phyloP scores from a whole-genome alignment of 92 coral and sea anemone genomes.

The Phenganax marumi region DNA sequence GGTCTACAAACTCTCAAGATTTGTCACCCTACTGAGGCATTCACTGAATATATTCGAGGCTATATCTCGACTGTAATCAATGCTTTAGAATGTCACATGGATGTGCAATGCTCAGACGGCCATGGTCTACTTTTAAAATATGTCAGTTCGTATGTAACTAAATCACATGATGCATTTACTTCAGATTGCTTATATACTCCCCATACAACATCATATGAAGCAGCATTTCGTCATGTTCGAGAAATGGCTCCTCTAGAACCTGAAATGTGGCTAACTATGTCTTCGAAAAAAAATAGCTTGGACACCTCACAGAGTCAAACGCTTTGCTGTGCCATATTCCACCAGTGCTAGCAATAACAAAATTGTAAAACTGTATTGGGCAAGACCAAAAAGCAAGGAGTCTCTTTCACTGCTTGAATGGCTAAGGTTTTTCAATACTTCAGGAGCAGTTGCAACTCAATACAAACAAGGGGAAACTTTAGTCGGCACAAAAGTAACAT shows the following conservation, averaged over 20 bases:
- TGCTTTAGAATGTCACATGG: constrained; percentile 47
- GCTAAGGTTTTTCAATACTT: constrained; percentile 20
- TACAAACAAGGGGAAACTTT: constrained; percentile 28
- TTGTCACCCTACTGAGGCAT: constrained; percentile 38
- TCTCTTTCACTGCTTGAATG: constrained; percentile 24
- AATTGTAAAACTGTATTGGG: constrained; percentile 5
- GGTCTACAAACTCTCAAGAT: not conserved
- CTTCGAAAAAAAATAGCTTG: constrained; percentile 5
- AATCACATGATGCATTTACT: constrained; percentile 40
- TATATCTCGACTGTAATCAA: constrained; percentile 46
- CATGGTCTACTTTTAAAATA: no score
- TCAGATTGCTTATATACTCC: constrained; percentile 27
- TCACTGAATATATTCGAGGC: constrained; percentile 31
- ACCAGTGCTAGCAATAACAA: not conserved
- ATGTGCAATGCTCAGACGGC: constrained; percentile 55
- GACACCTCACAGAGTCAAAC: not conserved
- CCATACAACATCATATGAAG: constrained; percentile 5
- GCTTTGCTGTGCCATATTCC: not conserved
- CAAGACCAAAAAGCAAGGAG: not conserved
- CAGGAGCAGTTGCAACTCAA: not conserved
- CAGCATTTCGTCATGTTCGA: not conserved
- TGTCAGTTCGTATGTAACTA: no score
- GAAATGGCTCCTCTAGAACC: not conserved
- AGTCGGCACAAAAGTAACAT: constrained; percentile 24
- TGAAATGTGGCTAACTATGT: not conserved